A percentile compares a stretch with the other conserved stretches of the same genome.
Evolutionary conservation across 2,888 invertebrate species (phyloP).

Genomic region (Heteromurus nitidus): DNA sequence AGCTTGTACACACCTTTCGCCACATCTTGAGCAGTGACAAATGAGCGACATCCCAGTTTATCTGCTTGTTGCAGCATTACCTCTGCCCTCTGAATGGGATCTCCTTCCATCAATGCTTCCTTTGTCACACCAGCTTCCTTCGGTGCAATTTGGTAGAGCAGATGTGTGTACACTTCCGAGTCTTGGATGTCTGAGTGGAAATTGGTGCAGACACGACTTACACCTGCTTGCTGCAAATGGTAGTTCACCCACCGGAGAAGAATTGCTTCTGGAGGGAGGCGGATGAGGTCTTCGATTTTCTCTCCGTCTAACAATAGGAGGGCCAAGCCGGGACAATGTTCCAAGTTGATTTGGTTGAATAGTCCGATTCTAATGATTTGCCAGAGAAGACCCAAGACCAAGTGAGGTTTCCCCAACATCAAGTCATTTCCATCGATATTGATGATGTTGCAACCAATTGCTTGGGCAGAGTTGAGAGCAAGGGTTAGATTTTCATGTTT

Average conservation of each 20-base stretch:
- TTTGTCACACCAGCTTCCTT: conserved; percentile 84
- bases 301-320: conserved; percentile 91
- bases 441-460: conserved; percentile 98
- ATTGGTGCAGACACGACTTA: conserved; percentile 85
- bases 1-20: conserved; percentile 97
- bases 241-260: conserved; percentile 99
- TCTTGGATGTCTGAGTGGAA: conserved; percentile 96
- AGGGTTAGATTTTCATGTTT: conserved; percentile 97
- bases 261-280: conserved; percentile 96
- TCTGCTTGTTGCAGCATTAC: conserved; percentile 97
- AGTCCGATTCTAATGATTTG: conserved; percentile 99
- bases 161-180: conserved; percentile 95
- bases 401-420: conserved; percentile 93
- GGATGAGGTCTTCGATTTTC: conserved; percentile 94
- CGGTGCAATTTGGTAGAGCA: conserved; percentile 96
- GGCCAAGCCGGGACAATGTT: conserved; percentile 96
- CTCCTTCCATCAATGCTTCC: conserved; percentile 62
- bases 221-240: conserved; percentile 93
- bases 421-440: conserved; percentile 98
- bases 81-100: conserved; percentile 83
- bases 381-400: conserved; percentile 98
- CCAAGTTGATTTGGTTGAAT: conserved; percentile 98
- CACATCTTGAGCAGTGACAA: conserved; percentile 96
- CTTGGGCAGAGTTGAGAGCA: conserved; percentile 96
- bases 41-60: conserved; percentile 95